These are phyloP conservation scores for Jordanella pulchra DNA, from an alignment of 2,797 vertebrate genomes.

Conservation along the genomic window DNA sequence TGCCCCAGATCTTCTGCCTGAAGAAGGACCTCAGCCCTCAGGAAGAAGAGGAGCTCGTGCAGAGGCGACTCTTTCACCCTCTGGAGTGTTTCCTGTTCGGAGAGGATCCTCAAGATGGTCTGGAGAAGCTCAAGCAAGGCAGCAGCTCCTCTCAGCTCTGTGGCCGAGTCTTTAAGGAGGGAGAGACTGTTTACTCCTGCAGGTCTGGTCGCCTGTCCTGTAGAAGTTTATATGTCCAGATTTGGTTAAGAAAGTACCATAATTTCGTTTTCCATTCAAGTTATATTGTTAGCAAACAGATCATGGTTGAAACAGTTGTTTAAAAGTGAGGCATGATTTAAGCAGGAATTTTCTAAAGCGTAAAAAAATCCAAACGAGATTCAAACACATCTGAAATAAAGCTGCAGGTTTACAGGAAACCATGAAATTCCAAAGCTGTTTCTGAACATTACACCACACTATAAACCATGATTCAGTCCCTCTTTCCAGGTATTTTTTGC, in stretches of 20 bases:
- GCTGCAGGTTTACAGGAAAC: not conserved
- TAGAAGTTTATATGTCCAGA: not conserved
- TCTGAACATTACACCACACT: not conserved
- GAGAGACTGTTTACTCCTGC: constrained; percentile 98
- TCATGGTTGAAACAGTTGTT: not conserved
- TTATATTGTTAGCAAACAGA: not conserved
- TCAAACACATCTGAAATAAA: constrained; percentile 13
- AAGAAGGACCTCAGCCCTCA: constrained; percentile 83
- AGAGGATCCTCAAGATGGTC: constrained; percentile 87
- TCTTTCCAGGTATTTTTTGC: not conserved
- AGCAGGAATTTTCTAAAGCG: not conserved
- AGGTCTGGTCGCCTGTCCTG: constrained; percentile 81
- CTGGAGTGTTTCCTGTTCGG: constrained; percentile 92
- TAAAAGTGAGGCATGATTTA: constrained; percentile 3
- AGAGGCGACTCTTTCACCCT: constrained; percentile 82
- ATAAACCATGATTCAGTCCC: not conserved
- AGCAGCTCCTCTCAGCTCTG: constrained; percentile 89
- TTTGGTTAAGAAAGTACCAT: not conserved
- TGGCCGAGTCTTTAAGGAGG: constrained; percentile 96
- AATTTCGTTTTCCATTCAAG: not conserved
- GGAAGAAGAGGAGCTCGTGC: constrained; percentile 86
- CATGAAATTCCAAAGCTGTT: not conserved
- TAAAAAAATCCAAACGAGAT: too few species aligned
- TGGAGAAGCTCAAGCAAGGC: constrained; percentile 89
- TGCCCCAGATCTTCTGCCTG: constrained; percentile 88